These are phyloP conservation scores for Amia ocellicauda DNA, from an alignment of 2,113 vertebrate genomes.

Conservation along the genomic window DNA sequence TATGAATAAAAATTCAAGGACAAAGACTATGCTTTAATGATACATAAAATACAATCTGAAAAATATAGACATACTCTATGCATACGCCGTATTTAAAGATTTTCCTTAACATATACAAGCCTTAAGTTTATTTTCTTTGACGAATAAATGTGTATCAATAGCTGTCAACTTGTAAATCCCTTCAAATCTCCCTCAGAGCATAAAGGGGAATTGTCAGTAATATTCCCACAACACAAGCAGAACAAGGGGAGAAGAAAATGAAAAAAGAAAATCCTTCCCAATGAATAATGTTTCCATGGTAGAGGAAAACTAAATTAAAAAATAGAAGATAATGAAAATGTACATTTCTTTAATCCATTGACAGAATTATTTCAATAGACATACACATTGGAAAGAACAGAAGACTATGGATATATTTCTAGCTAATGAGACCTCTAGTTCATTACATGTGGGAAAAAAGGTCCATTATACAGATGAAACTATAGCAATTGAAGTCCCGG, in stretches of 20 bases:
- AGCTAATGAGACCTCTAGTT: too few relatives aligned
- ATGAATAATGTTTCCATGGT: neutral
- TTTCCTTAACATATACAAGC: too few relatives aligned
- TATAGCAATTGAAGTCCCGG: too few relatives aligned
- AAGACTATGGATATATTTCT: too few relatives aligned
- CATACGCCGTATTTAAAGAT: slow-evolving; percentile 38
- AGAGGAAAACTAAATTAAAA: neutral
- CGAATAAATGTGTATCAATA: slow-evolving; percentile 33
- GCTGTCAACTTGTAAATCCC: slow-evolving; percentile 28
- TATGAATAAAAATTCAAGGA: slow-evolving; percentile 14
- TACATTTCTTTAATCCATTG: too few relatives aligned
- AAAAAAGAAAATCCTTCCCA: neutral
- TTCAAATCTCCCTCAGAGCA: slow-evolving; percentile 24
- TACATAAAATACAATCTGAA: slow-evolving; percentile 21
- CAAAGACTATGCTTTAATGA: slow-evolving; percentile 13
- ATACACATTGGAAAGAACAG: too few relatives aligned
- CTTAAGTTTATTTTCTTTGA: too few relatives aligned
- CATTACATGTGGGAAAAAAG: too few relatives aligned
- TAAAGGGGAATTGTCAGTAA: neutral
- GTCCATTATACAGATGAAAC: too few relatives aligned
- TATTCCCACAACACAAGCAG: neutral
- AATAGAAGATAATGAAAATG: neutral
- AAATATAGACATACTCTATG: slow-evolving; percentile 16
- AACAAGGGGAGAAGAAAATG: too few relatives aligned
- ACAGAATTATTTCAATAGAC: too few relatives aligned